These are phyloP conservation scores for Mirza zaza DNA, from an alignment of 2,113 vertebrate species.

Conservation along the genomic window DNA sequence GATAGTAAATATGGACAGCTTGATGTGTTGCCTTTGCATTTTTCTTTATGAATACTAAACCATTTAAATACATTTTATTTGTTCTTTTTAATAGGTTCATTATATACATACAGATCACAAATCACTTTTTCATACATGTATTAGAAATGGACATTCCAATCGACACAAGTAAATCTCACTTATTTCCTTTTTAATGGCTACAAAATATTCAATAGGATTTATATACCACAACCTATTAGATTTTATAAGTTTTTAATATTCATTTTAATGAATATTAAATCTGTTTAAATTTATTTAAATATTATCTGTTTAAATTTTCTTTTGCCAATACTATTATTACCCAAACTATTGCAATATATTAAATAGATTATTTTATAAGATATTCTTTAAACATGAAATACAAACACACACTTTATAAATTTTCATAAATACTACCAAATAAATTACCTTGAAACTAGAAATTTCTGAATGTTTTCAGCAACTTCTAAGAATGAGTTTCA, in stretches of 20 bases:
- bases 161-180: background rate
- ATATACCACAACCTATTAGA: background rate
- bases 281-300: background rate
- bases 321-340: background rate
- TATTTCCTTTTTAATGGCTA: background rate
- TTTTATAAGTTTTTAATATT: too few relatives aligned
- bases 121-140: background rate
- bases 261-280: background rate
- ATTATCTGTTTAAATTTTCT: background rate
- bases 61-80: background rate
- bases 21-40: background rate
- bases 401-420: background rate
- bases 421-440: background rate
- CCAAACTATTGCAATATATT: background rate
- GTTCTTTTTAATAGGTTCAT: background rate
- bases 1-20: background rate
- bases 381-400: background rate
- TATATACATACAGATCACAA: background rate
- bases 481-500: background rate
- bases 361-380: background rate
- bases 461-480: background rate
- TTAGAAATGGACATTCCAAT: background rate
- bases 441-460: background rate
- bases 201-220: background rate
- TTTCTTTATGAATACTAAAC: background rate